Percentiles rank a stretch among this genome's conserved stretches.
Evolutionary conservation across 2,113 vertebrate species (phyloP).

Genomic region (Excalfactoria chinensis): DNA sequence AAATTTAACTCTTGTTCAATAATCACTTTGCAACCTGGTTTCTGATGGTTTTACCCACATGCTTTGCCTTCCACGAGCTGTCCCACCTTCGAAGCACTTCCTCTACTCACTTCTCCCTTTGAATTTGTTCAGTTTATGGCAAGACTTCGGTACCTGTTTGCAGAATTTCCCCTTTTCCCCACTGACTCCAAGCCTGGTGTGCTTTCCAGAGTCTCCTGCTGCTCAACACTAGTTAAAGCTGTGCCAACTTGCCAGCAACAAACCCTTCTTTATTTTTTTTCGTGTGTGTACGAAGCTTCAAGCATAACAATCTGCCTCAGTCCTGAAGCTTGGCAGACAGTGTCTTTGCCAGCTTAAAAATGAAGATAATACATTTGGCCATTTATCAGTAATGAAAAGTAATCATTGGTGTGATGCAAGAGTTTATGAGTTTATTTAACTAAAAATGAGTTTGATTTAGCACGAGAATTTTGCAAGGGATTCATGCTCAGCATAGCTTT

Average conservation of each 20-base stretch:
- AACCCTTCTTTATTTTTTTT: not conserved
- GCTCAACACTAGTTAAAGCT: slow-evolving; percentile 2
- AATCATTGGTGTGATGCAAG: not conserved
- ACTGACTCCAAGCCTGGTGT: not conserved
- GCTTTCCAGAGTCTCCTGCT: slow-evolving; percentile 28
- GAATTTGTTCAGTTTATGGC: not conserved
- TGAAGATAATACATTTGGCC: not conserved
- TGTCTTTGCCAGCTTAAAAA: not conserved
- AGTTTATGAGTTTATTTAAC: slow-evolving; percentile 28
- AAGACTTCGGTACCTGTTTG: not conserved
- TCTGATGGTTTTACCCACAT: not conserved
- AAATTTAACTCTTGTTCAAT: not conserved
- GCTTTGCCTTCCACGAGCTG: not conserved
- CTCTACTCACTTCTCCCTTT: not conserved
- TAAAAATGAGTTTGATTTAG: not conserved
- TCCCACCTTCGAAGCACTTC: not conserved
- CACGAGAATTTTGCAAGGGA: not conserved
- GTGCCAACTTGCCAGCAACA: slow-evolving; percentile 11
- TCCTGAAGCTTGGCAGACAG: not conserved
- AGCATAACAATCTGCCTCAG: not conserved
- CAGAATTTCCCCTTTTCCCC: slow-evolving; percentile 23
- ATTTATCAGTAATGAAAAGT: not conserved
- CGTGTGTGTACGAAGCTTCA: not conserved
- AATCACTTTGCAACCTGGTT: not conserved
- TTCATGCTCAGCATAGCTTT: not conserved